Conservation (phyloP, 1,140 invertebrate species). For the Drosophila elegans region DNA sequence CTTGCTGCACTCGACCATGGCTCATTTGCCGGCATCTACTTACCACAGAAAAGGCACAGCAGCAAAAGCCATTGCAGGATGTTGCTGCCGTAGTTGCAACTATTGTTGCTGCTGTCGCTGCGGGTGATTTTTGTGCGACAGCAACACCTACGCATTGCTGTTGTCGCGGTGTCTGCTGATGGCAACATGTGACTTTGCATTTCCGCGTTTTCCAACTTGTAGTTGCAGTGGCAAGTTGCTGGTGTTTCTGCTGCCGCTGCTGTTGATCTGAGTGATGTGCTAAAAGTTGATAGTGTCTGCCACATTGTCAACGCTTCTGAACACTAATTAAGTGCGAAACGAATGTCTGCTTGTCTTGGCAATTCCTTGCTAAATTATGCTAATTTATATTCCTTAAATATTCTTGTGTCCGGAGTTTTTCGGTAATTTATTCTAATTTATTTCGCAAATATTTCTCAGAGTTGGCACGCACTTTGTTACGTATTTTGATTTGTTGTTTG, state of each 20-base stretch:
- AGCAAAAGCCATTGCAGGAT: conserved; percentile 50
- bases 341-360: conserved; percentile 51
- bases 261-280: conserved; percentile 61
- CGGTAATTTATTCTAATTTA: conserved; percentile 8
- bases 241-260: background rate
- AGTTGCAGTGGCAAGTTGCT: conserved; percentile 41
- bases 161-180: conserved; percentile 50
- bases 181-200: conserved; percentile 71
- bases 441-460: background rate
- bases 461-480: conserved; percentile 29
- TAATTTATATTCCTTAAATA: conserved; percentile 23
- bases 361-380: conserved; percentile 29
- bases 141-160: conserved; percentile 59
- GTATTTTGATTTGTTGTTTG: conserved; percentile 19
- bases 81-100: conserved; percentile 22
- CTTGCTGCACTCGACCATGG: conserved; percentile 61
- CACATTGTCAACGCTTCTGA: conserved; percentile 71
- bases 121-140: conserved; percentile 31
- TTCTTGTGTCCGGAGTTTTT: background rate
- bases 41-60: conserved; percentile 69
- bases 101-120: conserved; percentile 24
- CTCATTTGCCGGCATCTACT: conserved; percentile 65
- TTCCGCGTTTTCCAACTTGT: conserved; percentile 59
- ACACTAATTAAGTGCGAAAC: conserved; percentile 81
- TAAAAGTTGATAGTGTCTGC: conserved; percentile 72